Conservation (phyloP, 2,113 vertebrate genomes). For the Catharus fuscescens region DNA sequence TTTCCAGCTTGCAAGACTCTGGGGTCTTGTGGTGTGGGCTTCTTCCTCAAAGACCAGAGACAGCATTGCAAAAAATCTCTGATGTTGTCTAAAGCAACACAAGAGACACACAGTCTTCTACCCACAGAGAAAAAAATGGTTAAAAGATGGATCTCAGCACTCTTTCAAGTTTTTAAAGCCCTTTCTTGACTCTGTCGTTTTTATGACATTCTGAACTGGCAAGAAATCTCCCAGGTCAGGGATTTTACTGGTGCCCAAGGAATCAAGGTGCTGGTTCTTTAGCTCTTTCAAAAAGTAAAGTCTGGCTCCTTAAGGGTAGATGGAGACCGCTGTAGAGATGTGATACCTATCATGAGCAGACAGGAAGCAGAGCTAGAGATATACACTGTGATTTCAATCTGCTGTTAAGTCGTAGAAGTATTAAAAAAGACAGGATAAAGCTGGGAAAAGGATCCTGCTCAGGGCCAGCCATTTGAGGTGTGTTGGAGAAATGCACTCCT, state of each 20-base stretch:
- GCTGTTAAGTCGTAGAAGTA: neutral
- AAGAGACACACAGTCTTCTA: neutral
- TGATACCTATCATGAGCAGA: neutral
- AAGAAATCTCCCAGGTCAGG: neutral
- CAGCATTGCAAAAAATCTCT: neutral
- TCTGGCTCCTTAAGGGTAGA: neutral
- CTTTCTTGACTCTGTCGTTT: neutral
- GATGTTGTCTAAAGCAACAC: neutral
- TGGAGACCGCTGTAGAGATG: neutral
- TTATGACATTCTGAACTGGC: neutral
- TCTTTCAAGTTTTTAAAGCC: neutral
- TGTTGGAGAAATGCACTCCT: neutral
- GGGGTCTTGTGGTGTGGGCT: fast-evolving
- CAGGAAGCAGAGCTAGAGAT: neutral
- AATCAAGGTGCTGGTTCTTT: neutral
- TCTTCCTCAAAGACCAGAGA: neutral
- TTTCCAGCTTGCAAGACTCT: neutral
- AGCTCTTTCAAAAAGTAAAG: neutral
- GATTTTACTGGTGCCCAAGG: neutral
- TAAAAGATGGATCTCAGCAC: neutral
- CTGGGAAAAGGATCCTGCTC: neutral
- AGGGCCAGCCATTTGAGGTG: neutral
- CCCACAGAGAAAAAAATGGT: neutral
- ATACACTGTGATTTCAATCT: neutral
- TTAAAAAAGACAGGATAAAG: neutral